A percentile compares a stretch with the other conserved stretches of the same genome.
These are phyloP conservation scores for Dicyrtomina minuta DNA, from an alignment of 2,888 invertebrate species.

Conservation along the genomic window DNA sequence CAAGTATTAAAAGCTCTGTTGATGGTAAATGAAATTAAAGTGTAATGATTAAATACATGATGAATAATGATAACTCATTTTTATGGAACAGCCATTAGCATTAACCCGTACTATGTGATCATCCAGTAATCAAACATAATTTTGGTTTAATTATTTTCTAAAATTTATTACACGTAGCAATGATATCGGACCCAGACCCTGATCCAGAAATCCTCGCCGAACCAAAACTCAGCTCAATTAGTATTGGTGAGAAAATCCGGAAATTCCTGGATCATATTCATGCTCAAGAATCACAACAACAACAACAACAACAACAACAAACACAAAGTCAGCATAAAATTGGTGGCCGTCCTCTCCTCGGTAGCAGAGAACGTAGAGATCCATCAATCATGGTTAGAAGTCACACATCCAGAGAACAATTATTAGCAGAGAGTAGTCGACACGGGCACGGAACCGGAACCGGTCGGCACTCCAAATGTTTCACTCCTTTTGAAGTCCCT, in stretches of 20 bases:
- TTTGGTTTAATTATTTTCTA: no score
- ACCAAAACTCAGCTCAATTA: conserved; percentile 34
- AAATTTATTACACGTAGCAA: no score
- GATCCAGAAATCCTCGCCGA: conserved; percentile 6
- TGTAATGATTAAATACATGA: no score
- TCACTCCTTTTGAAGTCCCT: conserved; percentile 28
- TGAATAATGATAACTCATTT: no score
- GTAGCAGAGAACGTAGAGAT: conserved; percentile 11
- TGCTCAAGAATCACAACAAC: conserved; percentile 28
- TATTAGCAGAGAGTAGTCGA: conserved; percentile 10
- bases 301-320: no score
- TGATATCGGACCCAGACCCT: conserved; percentile 14
- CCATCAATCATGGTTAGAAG: background rate
- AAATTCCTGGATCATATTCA: conserved; percentile 34
- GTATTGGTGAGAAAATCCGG: conserved; percentile 39
- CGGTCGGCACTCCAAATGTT: conserved; percentile 28
- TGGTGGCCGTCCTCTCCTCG: conserved; percentile 21
- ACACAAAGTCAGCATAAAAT: conserved; percentile 22
- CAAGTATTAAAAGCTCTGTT: conserved; percentile 46
- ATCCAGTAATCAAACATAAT: no score
- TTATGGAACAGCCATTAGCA: no score
- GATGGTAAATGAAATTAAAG: conserved; percentile 46
- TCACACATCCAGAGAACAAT: conserved; percentile 7
- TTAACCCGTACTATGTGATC: no score
- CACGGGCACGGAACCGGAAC: background rate